These are phyloP conservation scores for Thunnus maccoyii DNA, from an alignment of 2,113 vertebrate species.

Conservation along the genomic window DNA sequence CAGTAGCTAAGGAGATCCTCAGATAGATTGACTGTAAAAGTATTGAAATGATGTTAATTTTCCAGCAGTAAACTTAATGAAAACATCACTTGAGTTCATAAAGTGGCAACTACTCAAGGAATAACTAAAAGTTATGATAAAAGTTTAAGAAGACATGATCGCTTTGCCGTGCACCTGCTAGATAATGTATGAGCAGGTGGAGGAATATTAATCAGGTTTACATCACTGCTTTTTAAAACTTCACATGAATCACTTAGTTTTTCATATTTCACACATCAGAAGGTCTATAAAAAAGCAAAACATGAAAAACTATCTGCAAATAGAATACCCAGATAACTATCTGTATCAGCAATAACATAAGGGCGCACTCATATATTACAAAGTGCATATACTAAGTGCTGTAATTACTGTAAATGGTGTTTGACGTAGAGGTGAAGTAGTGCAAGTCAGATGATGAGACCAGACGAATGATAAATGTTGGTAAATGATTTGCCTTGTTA, in stretches of 20 bases:
- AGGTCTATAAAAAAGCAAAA: not conserved
- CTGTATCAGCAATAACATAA: not conserved
- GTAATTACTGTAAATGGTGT: not conserved
- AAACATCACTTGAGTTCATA: not conserved
- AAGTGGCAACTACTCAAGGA: too few species aligned
- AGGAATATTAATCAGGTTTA: conserved; percentile 15
- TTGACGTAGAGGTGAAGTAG: not conserved
- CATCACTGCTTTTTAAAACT: conserved; percentile 2
- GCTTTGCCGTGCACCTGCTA: conserved; percentile 5
- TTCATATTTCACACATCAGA: not conserved
- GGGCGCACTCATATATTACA: not conserved
- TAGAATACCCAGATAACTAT: not conserved
- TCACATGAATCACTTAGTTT: not conserved
- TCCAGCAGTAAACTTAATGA: not conserved
- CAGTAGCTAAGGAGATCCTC: conserved; percentile 90
- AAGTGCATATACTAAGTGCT: not conserved
- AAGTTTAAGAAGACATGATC: conserved; percentile 26
- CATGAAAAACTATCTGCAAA: too few species aligned
- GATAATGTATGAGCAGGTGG: conserved; percentile 17
- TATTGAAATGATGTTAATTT: conserved; percentile 14
- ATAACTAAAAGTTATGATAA: not conserved
- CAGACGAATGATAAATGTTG: not conserved
- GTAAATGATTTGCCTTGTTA: not conserved
- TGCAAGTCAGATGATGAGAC: not conserved
- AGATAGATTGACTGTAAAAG: conserved; percentile 89